These are phyloP conservation scores for Malurus melanocephalus DNA, from an alignment of 2,113 vertebrate species.

Conservation along the genomic window DNA sequence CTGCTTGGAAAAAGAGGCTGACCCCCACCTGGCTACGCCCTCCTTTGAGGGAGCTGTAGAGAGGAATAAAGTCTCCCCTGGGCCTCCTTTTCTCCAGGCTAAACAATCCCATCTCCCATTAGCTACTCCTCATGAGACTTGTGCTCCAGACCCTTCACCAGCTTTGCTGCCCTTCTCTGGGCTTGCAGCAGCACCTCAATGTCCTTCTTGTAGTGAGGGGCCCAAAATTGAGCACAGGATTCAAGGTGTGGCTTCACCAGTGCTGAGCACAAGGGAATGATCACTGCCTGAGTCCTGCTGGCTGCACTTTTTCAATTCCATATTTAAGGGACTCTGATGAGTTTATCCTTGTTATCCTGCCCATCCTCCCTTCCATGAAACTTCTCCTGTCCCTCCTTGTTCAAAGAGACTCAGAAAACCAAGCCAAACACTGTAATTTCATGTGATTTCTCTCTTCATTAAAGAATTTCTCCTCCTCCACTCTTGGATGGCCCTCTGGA, in stretches of 20 bases:
- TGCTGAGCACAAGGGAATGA: not conserved
- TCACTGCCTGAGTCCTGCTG: not conserved
- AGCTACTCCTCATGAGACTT: not conserved
- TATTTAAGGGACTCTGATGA: not conserved
- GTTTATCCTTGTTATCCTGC: not conserved
- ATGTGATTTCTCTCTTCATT: not conserved
- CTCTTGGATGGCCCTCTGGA: not conserved
- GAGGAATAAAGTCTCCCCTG: not conserved
- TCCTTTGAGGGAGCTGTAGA: not conserved
- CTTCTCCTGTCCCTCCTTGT: not conserved
- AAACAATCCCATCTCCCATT: not conserved
- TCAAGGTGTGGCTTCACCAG: not conserved
- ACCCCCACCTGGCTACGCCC: not conserved
- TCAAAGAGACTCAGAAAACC: not conserved
- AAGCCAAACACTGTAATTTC: not conserved
- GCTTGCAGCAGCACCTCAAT: not conserved
- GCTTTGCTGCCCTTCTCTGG: not conserved
- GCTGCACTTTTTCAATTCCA: not conserved
- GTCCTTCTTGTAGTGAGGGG: not conserved
- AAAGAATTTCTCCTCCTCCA: not conserved
- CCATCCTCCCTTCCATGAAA: not conserved
- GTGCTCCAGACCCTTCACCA: not conserved
- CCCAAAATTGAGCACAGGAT: not conserved
- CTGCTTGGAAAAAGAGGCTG: accelerated
- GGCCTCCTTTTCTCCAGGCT: not conserved